These are phyloP conservation scores for Corynorhinus townsendii DNA, from an alignment of 2,113 vertebrate species.

Conservation along the genomic window DNA sequence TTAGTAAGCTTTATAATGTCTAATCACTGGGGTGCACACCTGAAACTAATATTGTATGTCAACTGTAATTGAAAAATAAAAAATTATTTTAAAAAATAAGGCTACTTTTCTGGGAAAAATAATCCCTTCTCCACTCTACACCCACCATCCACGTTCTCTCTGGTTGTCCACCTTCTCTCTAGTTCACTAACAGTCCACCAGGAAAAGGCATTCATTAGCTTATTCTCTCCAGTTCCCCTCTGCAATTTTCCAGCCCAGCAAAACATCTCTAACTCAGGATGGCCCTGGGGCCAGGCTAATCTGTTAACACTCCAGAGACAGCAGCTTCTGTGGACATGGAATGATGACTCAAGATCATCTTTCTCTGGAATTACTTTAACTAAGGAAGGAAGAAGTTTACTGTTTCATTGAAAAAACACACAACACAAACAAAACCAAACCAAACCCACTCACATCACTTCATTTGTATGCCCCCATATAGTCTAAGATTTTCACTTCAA, in stretches of 20 bases:
- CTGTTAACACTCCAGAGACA: not conserved
- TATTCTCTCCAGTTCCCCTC: not conserved
- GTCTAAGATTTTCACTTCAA: not conserved
- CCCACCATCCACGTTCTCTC: not conserved
- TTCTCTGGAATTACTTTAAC: conserved; percentile 41
- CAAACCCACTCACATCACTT: not conserved
- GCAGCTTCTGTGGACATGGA: conserved; percentile 5
- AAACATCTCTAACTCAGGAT: conserved; percentile 21
- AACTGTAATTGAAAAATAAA: not conserved
- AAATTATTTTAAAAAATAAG: not conserved
- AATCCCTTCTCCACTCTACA: not conserved
- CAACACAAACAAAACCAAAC: too few species aligned
- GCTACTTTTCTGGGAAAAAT: not conserved
- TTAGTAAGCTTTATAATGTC: not conserved
- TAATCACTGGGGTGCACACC: not conserved
- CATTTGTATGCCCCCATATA: not conserved
- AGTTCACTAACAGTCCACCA: not conserved
- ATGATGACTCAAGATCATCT: not conserved
- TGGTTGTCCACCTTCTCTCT: not conserved
- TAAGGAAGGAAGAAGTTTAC: not conserved
- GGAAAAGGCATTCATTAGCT: not conserved
- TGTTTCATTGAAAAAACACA: not conserved
- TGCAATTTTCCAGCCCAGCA: not conserved
- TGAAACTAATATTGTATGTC: not conserved
- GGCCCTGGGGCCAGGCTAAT: conserved; percentile 1